Evolutionary conservation across 2,797 vertebrate genomes (phyloP).

Genomic region (Morelia viridis): DNA sequence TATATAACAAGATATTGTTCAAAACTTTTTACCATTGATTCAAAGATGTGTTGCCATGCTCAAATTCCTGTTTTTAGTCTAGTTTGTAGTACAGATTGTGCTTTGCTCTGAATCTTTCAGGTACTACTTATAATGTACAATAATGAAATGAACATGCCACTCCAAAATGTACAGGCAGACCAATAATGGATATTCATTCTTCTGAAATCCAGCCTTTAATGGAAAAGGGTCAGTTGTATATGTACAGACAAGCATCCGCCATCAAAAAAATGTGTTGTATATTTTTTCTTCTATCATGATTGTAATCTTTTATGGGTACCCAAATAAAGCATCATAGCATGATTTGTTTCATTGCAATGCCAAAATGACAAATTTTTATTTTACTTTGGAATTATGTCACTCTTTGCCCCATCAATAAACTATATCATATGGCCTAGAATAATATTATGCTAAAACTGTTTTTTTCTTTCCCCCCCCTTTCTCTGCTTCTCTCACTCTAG

Average conservation of each 20-base stretch:
- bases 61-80: not conserved
- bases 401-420: not conserved
- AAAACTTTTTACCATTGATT: not conserved
- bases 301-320: not conserved
- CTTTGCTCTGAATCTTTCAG: not conserved
- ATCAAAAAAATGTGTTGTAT: not conserved
- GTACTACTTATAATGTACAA: not conserved
- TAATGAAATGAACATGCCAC: not conserved
- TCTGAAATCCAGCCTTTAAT: not conserved
- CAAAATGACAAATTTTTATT: not conserved
- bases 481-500: constrained; percentile 70
- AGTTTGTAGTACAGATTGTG: not conserved
- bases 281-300: not conserved
- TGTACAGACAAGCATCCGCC: not conserved
- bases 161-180: not conserved
- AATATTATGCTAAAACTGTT: constrained; percentile 28
- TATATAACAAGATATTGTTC: not conserved
- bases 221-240: not conserved
- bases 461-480: not conserved
- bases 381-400: not conserved
- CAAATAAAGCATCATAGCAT: not conserved
- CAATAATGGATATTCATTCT: not conserved
- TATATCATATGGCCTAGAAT: not conserved
- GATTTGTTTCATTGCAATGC: not conserved
- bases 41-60: not conserved